phyloP scores from a whole-genome alignment of 2,888 invertebrate species.

The Ormyrus rosae region DNA sequence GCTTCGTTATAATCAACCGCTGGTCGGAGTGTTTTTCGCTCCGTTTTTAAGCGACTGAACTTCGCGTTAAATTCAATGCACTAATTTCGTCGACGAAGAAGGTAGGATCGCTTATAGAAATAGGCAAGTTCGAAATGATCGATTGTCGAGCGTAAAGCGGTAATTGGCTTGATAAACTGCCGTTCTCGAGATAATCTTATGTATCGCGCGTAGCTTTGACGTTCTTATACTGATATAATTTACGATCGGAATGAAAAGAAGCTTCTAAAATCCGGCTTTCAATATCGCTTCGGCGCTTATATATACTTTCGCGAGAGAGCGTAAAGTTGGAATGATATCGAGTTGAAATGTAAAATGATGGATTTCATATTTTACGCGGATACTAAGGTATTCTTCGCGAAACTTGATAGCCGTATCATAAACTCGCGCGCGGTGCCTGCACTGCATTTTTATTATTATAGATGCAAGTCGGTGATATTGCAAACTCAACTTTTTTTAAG shows the following conservation, averaged over 20 bases:
- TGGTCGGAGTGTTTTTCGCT: too few species aligned
- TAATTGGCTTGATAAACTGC: too few species aligned
- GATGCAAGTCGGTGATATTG: not conserved
- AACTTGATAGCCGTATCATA: slow-evolving; percentile 29
- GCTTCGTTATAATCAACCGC: slow-evolving; percentile 21
- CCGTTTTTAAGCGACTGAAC: too few species aligned
- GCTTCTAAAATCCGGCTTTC: not conserved
- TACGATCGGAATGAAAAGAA: too few species aligned
- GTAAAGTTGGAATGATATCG: slow-evolving; percentile 22
- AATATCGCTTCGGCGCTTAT: not conserved
- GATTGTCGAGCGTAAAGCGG: too few species aligned
- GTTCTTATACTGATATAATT: too few species aligned
- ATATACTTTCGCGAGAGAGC: not conserved
- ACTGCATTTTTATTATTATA: slow-evolving; percentile 28
- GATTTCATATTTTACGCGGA: slow-evolving; percentile 25
- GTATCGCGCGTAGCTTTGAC: too few species aligned
- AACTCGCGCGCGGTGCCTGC: not conserved
- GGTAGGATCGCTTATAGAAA: too few species aligned
- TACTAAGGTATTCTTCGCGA: slow-evolving; percentile 13
- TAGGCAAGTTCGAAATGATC: too few species aligned
- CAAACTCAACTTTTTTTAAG: slow-evolving; percentile 20
- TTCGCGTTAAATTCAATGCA: too few species aligned
- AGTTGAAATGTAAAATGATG: slow-evolving; percentile 16
- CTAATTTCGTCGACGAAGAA: too few species aligned
- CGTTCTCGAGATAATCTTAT: too few species aligned